phyloP scores from a whole-genome alignment of 2,888 invertebrate species.

The Agonopterix heracliana region DNA sequence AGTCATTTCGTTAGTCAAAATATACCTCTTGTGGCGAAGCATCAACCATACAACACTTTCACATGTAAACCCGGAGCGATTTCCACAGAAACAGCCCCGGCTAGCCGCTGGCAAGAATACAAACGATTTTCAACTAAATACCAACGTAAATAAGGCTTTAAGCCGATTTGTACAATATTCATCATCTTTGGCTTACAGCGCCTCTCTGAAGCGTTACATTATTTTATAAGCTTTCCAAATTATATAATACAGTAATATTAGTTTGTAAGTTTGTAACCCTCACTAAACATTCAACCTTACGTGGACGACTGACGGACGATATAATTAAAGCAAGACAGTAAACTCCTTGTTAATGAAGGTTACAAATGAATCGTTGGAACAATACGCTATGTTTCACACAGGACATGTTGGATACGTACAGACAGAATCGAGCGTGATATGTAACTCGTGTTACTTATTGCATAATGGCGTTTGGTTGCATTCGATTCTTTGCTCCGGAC shows the following conservation, averaged over 20 bases:
- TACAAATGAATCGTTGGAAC: constrained; percentile 18
- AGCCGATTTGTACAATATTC: constrained; percentile 55
- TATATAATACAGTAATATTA: not conserved
- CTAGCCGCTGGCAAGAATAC: not conserved
- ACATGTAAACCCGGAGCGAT: too few relatives aligned
- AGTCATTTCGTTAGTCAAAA: not conserved
- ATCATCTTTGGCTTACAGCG: constrained; percentile 59
- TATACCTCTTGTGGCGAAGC: too few relatives aligned
- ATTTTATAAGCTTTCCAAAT: constrained; percentile 45
- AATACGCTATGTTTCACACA: constrained; percentile 52
- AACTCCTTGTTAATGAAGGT: constrained; percentile 14
- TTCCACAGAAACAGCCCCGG: not conserved
- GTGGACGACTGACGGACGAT: not conserved
- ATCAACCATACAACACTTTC: too few relatives aligned
- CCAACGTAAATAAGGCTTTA: constrained; percentile 31
- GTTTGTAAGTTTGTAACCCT: not conserved
- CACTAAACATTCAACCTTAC: not conserved
- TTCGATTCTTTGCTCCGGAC: constrained; percentile 28
- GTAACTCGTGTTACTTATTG: constrained; percentile 33
- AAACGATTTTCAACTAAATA: not conserved
- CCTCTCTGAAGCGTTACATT: constrained; percentile 64
- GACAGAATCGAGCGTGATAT: constrained; percentile 49
- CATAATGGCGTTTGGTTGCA: constrained; percentile 22
- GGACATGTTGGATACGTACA: constrained; percentile 29
- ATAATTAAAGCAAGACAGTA: too few relatives aligned